These are phyloP conservation scores for Oxycera nigricornis DNA, from an alignment of 2,888 invertebrate species.

Conservation along the genomic window DNA sequence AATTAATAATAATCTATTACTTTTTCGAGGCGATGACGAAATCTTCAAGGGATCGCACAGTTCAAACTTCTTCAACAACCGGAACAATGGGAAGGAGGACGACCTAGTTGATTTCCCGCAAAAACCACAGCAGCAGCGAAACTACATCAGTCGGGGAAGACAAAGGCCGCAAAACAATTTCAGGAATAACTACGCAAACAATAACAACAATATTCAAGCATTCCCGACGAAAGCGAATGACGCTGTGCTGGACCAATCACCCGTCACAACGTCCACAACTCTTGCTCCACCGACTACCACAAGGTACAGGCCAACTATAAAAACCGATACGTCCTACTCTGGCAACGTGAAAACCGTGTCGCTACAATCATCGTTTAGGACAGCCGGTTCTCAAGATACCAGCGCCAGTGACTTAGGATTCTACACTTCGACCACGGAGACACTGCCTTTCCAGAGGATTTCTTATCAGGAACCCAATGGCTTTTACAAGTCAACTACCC, in stretches of 20 bases:
- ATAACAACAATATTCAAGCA: slow-evolving; percentile 47
- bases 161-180: slow-evolving; percentile 55
- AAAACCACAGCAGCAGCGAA: slow-evolving; percentile 48
- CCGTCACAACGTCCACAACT: slow-evolving; percentile 41
- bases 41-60: slow-evolving; percentile 75
- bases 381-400: slow-evolving; percentile 51
- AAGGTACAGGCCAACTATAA: slow-evolving; percentile 35
- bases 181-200: slow-evolving; percentile 50
- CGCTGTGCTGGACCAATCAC: slow-evolving; percentile 32
- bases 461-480: slow-evolving; percentile 52
- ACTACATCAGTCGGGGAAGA: slow-evolving; percentile 57
- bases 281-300: slow-evolving; percentile 32
- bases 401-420: slow-evolving; percentile 49
- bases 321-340: slow-evolving; percentile 49
- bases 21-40: slow-evolving; percentile 64
- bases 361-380: slow-evolving; percentile 57
- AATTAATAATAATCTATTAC: slow-evolving; percentile 36
- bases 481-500: slow-evolving; percentile 42
- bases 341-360: slow-evolving; percentile 55
- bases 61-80: slow-evolving; percentile 77
- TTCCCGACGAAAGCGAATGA: slow-evolving; percentile 40
- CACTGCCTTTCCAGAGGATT: slow-evolving; percentile 52
- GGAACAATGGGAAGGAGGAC: slow-evolving; percentile 68
- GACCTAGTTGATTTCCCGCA: slow-evolving; percentile 64
- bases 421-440: slow-evolving; percentile 50